phyloP scores from a whole-genome alignment of 2,797 vertebrate genomes.

The Nyctalus aviator region DNA sequence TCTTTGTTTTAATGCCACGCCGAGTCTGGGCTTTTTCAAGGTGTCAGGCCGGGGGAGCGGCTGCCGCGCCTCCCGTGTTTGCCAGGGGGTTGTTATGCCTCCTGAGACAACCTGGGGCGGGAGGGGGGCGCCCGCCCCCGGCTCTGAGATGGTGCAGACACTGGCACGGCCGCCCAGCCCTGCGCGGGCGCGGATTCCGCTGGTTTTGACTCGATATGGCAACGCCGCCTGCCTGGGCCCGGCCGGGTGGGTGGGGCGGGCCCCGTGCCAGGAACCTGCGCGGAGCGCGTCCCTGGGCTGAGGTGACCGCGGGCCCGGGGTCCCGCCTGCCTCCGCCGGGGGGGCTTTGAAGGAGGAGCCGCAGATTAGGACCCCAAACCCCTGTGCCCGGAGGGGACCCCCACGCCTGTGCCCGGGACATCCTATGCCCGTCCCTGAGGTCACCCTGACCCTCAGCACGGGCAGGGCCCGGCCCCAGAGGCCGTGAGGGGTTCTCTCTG shows the following conservation, averaged over 20 bases:
- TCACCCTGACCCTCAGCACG: rapidly evolving
- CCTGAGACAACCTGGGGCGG: conserved; percentile 87
- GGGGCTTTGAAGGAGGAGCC: not conserved
- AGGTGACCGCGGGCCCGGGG: conserved; percentile 2
- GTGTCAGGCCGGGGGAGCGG: conserved; percentile 92
- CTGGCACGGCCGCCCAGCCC: conserved; percentile 91
- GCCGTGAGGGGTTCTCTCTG: not conserved
- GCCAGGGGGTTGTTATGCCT: conserved; percentile 89
- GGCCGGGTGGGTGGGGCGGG: conserved; percentile 80
- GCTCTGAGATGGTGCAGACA: conserved; percentile 98
- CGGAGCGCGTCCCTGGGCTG: conserved; percentile 11
- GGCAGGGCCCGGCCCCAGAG: not conserved
- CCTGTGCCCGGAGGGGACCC: not conserved
- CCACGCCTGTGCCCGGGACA: rapidly evolving
- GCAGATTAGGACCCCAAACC: not conserved
- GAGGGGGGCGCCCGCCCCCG: conserved; percentile 88
- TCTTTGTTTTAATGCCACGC: conserved; percentile 91
- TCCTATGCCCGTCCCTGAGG: not conserved
- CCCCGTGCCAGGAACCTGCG: conserved; percentile 80
- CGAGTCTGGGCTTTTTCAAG: conserved; percentile 99
- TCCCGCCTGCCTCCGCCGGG: not conserved
- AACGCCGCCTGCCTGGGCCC: conserved; percentile 93
- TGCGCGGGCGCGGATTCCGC: conserved; percentile 93
- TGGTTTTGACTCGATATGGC: conserved; percentile 99
- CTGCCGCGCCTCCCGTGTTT: conserved; percentile 83